Base-by-base conservation (phyloP, 1,140 invertebrate genomes). In the Lasioglossum baleicum region DNA sequence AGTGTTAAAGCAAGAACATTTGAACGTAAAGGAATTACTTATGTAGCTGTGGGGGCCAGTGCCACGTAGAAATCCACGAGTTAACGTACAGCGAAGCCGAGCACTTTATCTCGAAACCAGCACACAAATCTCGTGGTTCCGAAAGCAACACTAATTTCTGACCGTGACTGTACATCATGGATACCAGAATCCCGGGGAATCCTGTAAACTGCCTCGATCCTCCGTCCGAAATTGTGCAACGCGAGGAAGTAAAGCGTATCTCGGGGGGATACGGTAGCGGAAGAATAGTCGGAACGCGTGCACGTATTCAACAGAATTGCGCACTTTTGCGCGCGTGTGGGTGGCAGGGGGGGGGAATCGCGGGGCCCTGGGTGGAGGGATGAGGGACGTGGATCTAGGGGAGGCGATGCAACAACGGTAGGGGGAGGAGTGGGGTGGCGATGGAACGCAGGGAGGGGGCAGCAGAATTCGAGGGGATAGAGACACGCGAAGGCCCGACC, bases 231-330 rank as follows among this genome's bases (percentile, higher is more conserved):
- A 42, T 60, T 58, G 51, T 53, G 51, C 17, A 20, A 13, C 40
- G 53, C 69, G 40, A 44, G 56, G 15, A 72, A 72, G 56, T 61
- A 72, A 72, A 72, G 15, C n/a, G 56, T 44, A 26, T 22, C 7
- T 64, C 44, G 15, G 58, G 40, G 40, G 42, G 60, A 48, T 22
- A 22, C 42, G 42, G 7, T 56, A 7, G 22, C 42, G 31, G 15
- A 26, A 7, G 72, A 65, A 20, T 44, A 2, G 13, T 48, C 3
- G 22, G 61, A 13, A 35, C 44, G 72, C 13, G 71, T 48, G 42
- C 42, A 64, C 61, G 31, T 40, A 35, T 40, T 31, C 31, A 31
- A 17, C 7, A 7, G 31, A 64, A 64, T 64, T 35, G 61, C 61
- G 17, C 61, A 64, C 31, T 40, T 64, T 64, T 26, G 31, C 61